phyloP scores from a whole-genome alignment of 2,888 invertebrate species.

The Caenorhabditis japonica region DNA sequence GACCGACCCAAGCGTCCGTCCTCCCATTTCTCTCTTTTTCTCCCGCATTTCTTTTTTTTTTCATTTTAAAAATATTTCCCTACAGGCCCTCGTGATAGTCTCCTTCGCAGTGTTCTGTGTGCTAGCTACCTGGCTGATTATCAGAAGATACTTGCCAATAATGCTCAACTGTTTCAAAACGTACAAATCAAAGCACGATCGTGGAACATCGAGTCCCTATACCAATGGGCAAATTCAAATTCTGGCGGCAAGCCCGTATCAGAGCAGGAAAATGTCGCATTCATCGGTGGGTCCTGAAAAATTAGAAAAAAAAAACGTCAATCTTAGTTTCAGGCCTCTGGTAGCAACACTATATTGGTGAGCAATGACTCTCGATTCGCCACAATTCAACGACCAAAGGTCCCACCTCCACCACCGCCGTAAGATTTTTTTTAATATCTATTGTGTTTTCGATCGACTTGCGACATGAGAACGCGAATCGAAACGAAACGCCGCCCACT shows the following conservation, averaged over 20 bases:
- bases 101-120: constrained; percentile 26
- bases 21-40: constrained; percentile 3
- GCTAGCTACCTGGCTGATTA: constrained; percentile 21
- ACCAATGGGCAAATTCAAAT: constrained; percentile 51
- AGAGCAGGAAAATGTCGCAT: constrained; percentile 43
- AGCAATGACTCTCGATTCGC: constrained; percentile 56
- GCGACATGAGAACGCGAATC: no score
- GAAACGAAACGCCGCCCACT: no score
- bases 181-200: constrained; percentile 42
- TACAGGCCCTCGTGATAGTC: constrained; percentile 36
- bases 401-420: constrained; percentile 66
- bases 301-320: no score
- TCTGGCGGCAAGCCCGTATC: constrained; percentile 52
- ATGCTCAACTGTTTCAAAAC: constrained; percentile 58
- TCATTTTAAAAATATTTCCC: not conserved
- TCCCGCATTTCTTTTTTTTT: not conserved
- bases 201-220: constrained; percentile 40
- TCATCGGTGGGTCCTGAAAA: constrained; percentile 29
- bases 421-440: constrained; percentile 38
- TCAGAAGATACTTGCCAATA: constrained; percentile 22
- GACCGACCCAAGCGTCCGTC: constrained; percentile 6
- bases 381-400: constrained; percentile 59
- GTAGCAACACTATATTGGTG: constrained; percentile 47
- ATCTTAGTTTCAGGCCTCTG: constrained; percentile 26
- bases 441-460: no score